These are phyloP conservation scores for Oceanodroma leucorhoa DNA, from an alignment of 2,797 vertebrate genomes.

Conservation along the genomic window DNA sequence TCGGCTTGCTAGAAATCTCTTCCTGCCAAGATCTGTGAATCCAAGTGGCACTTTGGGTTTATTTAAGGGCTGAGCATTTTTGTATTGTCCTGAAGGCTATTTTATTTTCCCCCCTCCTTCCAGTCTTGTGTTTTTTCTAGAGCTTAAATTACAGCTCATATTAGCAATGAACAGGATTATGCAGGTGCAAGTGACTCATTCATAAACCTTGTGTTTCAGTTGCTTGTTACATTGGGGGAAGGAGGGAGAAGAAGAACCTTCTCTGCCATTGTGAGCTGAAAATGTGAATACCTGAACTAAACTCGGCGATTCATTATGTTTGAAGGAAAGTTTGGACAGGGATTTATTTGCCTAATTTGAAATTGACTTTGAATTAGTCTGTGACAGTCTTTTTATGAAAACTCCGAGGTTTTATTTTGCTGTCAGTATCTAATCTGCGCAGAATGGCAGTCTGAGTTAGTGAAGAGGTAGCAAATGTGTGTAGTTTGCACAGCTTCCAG, in stretches of 20 bases:
- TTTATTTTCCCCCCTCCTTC: not conserved
- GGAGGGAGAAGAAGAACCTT: not conserved
- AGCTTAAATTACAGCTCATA: not conserved
- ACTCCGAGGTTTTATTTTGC: not conserved
- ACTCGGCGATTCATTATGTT: not conserved
- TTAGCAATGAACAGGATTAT: not conserved
- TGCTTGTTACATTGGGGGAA: not conserved
- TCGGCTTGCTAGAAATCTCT: not conserved
- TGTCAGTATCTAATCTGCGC: not conserved
- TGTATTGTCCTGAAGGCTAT: not conserved
- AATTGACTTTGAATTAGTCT: not conserved
- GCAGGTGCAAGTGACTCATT: not conserved
- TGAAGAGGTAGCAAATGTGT: not conserved
- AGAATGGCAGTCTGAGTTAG: not conserved
- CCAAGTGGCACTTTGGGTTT: not conserved
- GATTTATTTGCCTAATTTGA: not conserved
- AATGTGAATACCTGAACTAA: not conserved
- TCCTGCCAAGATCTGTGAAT: not conserved
- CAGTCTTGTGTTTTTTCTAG: not conserved
- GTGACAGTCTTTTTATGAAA: not conserved
- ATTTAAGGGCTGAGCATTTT: not conserved
- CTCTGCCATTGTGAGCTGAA: not conserved
- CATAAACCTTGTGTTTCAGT: not conserved
- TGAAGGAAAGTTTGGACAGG: not conserved
- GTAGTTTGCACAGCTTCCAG: not conserved